phyloP scores from a whole-genome alignment of 2,113 vertebrate species.

The Sturnus vulgaris region DNA sequence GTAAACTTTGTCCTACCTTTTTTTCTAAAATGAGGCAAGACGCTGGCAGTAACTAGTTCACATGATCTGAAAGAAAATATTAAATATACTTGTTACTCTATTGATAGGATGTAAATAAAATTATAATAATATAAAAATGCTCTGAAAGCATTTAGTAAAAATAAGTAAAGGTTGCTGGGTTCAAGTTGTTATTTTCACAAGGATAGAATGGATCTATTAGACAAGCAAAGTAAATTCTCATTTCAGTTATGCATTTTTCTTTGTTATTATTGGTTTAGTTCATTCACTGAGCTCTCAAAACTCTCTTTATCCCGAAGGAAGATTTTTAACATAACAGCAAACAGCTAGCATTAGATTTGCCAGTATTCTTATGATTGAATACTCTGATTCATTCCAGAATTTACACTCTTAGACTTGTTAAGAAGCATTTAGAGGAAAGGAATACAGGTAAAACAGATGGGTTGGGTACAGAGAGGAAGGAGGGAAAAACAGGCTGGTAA shows the following conservation, averaged over 20 bases:
- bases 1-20: background rate
- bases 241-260: background rate
- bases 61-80: background rate
- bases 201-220: background rate
- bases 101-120: background rate
- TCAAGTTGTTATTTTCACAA: background rate
- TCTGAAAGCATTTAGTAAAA: background rate
- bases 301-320: background rate
- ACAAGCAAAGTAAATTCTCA: background rate
- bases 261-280: background rate
- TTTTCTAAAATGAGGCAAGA: background rate
- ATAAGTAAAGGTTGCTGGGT: background rate
- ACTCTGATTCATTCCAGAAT: background rate
- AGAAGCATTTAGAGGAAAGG: background rate
- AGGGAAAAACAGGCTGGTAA: background rate
- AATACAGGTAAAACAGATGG: rapidly evolving
- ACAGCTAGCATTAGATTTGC: background rate
- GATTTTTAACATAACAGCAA: background rate
- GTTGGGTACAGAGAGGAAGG: background rate
- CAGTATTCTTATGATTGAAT: background rate
- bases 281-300: background rate
- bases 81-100: background rate
- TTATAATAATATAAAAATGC: background rate
- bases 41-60: background rate
- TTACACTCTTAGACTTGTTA: background rate